A percentile compares a stretch with the other conserved stretches of the same genome.
Conservation (phyloP, 2,113 vertebrate genomes). For the Hoplias malabaricus region DNA sequence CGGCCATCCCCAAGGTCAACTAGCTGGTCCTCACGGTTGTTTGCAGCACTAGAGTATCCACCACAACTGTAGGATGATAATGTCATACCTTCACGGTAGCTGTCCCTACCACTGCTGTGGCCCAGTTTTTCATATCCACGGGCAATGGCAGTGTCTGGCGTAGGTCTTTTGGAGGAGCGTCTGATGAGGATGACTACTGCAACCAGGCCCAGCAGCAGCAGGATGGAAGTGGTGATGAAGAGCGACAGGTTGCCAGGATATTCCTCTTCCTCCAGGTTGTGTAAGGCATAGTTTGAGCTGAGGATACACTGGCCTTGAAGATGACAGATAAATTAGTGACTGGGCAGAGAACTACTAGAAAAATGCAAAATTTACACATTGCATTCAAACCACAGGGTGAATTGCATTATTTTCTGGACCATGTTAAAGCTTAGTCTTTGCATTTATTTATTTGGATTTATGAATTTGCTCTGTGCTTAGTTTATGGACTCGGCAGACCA, state of each 20-base stretch:
- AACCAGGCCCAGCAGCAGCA: constrained; percentile 76
- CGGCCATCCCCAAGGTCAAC: constrained; percentile 76
- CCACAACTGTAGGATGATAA: constrained; percentile 57
- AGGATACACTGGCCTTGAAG: constrained; percentile 84
- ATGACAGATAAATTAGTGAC: not conserved
- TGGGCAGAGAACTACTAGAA: not conserved
- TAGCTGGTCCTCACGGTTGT: constrained; percentile 78
- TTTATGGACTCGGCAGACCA: too few species aligned
- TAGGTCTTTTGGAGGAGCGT: constrained; percentile 71
- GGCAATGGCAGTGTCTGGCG: constrained; percentile 49
- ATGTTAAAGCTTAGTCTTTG: too few species aligned
- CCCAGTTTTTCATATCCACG: constrained; percentile 85
- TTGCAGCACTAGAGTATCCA: constrained; percentile 61
- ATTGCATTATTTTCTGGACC: too few species aligned
- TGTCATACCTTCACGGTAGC: constrained; percentile 49
- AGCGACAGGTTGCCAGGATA: constrained; percentile 68
- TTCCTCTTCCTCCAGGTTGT: constrained; percentile 61
- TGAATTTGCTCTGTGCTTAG: too few species aligned
- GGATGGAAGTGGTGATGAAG: constrained; percentile 75
- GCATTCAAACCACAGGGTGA: not conserved
- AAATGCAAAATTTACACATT: not conserved
- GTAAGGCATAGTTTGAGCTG: constrained; percentile 62
- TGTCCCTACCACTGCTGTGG: constrained; percentile 52
- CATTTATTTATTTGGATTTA: too few species aligned
- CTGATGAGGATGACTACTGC: constrained; percentile 72